These are phyloP conservation scores for Micrastur ruficollis DNA, from an alignment of 2,797 vertebrate species.

Conservation along the genomic window DNA sequence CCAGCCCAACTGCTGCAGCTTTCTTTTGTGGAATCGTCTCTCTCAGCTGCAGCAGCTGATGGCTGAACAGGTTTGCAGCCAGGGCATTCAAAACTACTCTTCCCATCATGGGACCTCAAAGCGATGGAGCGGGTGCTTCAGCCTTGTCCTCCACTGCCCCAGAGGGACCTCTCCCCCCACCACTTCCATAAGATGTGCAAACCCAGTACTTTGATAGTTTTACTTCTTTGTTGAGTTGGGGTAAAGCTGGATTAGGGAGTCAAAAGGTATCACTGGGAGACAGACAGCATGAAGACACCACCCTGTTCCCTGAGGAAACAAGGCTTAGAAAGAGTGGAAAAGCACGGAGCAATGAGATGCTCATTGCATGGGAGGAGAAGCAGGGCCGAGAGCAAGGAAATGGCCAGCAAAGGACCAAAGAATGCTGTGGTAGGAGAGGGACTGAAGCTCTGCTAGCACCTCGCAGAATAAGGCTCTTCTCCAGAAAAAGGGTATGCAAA, in stretches of 20 bases:
- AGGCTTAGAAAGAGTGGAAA: neutral
- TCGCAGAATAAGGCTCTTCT: neutral
- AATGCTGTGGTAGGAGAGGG: neutral
- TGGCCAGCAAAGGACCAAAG: neutral
- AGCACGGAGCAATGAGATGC: neutral
- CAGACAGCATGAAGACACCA: accelerated
- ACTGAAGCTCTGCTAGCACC: neutral
- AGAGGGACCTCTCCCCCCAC: neutral
- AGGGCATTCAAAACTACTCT: neutral
- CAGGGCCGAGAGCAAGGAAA: neutral
- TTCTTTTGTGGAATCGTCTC: neutral
- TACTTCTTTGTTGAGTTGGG: neutral
- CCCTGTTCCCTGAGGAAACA: neutral
- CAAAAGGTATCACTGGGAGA: neutral
- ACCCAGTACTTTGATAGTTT: neutral
- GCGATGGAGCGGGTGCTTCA: accelerated
- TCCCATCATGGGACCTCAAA: neutral
- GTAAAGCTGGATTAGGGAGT: neutral
- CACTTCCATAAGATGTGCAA: neutral
- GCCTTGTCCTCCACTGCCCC: neutral
- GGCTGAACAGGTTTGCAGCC: neutral
- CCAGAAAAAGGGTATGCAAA: conserved; percentile 15
- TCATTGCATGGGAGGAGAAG: neutral
- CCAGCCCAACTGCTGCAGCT: neutral
- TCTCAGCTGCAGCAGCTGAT: neutral